phyloP scores from a whole-genome alignment of 2,797 vertebrate species.

The Characodon lateralis region DNA sequence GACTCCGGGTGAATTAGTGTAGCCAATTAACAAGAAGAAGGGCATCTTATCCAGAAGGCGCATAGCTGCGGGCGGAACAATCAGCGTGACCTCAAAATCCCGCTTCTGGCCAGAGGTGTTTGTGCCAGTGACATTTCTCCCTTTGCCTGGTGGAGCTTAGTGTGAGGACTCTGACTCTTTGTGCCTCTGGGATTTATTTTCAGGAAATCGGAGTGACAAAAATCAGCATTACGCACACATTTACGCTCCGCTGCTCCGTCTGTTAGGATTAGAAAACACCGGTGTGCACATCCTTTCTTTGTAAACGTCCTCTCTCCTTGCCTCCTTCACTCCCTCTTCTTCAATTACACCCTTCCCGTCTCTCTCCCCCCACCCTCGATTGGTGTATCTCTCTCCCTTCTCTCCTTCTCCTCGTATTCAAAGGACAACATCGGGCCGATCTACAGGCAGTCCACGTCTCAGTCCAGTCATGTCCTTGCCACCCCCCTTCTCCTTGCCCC shows the following conservation, averaged over 20 bases:
- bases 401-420: conserved; percentile 47
- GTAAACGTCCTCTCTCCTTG: conserved; percentile 43
- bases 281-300: conserved; percentile 46
- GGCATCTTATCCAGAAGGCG: conserved; percentile 66
- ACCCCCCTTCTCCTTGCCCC: conserved; percentile 7
- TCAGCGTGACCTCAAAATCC: conserved; percentile 74
- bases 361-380: conserved; percentile 27
- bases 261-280: conserved; percentile 63
- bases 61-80: conserved; percentile 61
- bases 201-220: conserved; percentile 24
- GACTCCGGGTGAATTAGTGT: conserved; percentile 60
- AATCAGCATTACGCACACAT: conserved; percentile 47
- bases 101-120: conserved; percentile 66
- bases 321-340: conserved; percentile 33
- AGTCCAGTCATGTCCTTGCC: conserved; percentile 71
- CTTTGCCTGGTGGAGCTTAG: conserved; percentile 55
- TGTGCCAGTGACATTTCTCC: conserved; percentile 66
- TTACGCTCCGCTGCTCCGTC: conserved; percentile 62
- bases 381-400: conserved; percentile 50
- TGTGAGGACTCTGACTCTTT: conserved; percentile 26
- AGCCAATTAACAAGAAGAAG: conserved; percentile 72
- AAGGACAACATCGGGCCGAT: conserved; percentile 71
- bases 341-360: conserved; percentile 39
- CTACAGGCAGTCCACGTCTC: conserved; percentile 83
- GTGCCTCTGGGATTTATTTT: conserved; percentile 20